Percentiles rank a stretch among this genome's conserved stretches.
phyloP scores from a whole-genome alignment of 2,113 vertebrate species.

The Beaufortia kweichowensis region DNA sequence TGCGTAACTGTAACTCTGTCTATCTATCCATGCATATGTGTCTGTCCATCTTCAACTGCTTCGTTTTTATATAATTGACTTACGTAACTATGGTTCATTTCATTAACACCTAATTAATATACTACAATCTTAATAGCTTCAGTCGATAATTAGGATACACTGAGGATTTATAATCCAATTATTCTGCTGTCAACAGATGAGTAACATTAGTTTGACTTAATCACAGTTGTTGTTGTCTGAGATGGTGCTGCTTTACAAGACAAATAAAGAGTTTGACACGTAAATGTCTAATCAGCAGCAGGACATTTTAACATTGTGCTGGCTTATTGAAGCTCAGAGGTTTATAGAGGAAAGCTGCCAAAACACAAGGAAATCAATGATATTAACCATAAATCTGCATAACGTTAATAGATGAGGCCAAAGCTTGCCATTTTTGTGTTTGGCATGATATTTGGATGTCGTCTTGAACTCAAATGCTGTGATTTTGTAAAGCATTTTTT shows the following conservation, averaged over 20 bases:
- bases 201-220: not conserved
- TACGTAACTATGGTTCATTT: not conserved
- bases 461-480: not conserved
- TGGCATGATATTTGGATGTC: not conserved
- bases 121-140: not conserved
- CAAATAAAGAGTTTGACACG: not conserved
- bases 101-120: not conserved
- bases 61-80: not conserved
- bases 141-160: not conserved
- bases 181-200: not conserved
- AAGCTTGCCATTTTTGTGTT: not conserved
- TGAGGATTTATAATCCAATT: not conserved
- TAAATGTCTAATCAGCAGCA: not conserved
- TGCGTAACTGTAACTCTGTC: too few species aligned
- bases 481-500: not conserved
- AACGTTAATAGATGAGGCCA: not conserved
- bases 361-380: not conserved
- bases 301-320: not conserved
- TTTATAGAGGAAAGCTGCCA: not conserved
- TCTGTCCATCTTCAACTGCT: not conserved
- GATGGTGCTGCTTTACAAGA: not conserved
- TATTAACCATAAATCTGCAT: not conserved
- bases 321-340: not conserved
- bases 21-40: not conserved
- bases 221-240: not conserved